Conservation (phyloP, 2,113 vertebrate species). For the Misgurnus anguillicaudatus region DNA sequence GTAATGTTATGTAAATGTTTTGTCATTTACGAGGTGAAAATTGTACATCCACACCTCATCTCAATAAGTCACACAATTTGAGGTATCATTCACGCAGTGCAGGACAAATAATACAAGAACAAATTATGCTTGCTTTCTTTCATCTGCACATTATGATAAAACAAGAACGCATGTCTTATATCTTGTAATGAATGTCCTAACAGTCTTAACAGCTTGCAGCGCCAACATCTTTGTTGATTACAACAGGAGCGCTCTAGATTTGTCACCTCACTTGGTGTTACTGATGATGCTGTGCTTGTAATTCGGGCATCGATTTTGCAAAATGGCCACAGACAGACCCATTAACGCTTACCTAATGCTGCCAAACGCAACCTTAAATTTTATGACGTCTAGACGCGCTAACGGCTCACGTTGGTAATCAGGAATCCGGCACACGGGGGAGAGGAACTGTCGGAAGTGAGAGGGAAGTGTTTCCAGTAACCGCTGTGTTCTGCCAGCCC, state of each 20-base stretch:
- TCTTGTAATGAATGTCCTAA: neutral
- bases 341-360: conserved; percentile 8
- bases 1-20: too few species aligned
- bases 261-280: neutral
- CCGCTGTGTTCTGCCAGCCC: conserved; percentile 24
- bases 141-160: neutral
- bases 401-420: conserved; percentile 12
- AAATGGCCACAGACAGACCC: neutral
- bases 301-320: neutral
- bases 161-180: neutral
- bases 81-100: too few species aligned
- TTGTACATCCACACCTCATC: too few species aligned
- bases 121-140: too few species aligned
- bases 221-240: neutral
- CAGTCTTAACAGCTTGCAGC: neutral
- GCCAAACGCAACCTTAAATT: neutral
- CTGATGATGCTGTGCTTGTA: neutral
- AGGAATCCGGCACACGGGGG: conserved; percentile 1
- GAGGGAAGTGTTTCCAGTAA: conserved; percentile 46
- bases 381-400: neutral
- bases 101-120: too few species aligned
- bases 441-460: conserved; percentile 15
- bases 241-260: neutral
- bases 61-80: too few species aligned
- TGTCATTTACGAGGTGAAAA: too few species aligned